A percentile compares a stretch with the other conserved stretches of the same genome.
Evolutionary conservation across 1,140 invertebrate species (phyloP).

Genomic region (Macrosteles quadrilineatus): DNA sequence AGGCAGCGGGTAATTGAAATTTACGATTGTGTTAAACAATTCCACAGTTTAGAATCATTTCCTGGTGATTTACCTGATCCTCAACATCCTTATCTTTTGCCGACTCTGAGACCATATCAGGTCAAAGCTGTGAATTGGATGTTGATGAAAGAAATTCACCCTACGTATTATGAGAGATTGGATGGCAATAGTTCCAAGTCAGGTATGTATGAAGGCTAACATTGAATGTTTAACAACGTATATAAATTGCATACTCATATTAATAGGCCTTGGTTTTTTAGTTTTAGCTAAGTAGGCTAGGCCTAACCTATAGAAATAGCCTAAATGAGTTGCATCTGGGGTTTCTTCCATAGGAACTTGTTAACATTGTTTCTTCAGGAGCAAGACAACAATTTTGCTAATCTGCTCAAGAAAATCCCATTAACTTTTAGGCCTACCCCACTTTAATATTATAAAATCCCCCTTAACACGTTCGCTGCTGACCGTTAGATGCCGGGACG

Average conservation of each 20-base stretch:
- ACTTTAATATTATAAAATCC: too few species aligned
- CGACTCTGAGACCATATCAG: slow-evolving; percentile 66
- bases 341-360: too few species aligned
- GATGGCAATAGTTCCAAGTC: neutral
- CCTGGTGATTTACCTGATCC: neutral
- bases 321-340: too few species aligned
- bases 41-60: slow-evolving; percentile 1
- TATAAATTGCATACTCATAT: neutral
- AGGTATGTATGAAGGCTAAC: neutral
- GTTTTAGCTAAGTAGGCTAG: too few species aligned
- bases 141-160: slow-evolving; percentile 56
- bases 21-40: slow-evolving; percentile 20
- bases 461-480: too few species aligned
- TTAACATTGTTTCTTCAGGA: too few species aligned
- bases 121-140: slow-evolving; percentile 69
- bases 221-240: neutral
- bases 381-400: too few species aligned
- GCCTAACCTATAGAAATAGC: too few species aligned
- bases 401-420: too few species aligned
- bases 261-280: too few species aligned
- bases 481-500: too few species aligned
- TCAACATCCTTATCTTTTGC: slow-evolving; percentile 34
- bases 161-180: neutral
- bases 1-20: slow-evolving; percentile 4
- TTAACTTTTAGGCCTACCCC: too few species aligned